Conservation (phyloP, 1,140 invertebrate genomes). For the Drosophila littoralis region DNA sequence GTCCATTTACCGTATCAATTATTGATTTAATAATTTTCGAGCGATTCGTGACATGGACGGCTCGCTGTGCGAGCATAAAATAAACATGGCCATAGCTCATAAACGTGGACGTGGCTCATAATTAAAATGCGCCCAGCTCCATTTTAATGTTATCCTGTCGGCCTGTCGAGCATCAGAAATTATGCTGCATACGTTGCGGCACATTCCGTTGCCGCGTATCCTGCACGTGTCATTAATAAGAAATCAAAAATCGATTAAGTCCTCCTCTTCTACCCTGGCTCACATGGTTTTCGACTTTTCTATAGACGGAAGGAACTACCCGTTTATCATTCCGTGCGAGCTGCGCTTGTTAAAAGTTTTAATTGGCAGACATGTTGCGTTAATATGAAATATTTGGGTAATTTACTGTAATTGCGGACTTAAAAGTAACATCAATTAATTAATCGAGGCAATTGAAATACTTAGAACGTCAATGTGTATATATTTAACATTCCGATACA, state of each 20-base stretch:
- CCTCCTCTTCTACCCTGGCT: not conserved
- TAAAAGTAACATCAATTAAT: conserved; percentile 47
- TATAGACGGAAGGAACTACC: not conserved
- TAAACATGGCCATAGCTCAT: conserved; percentile 20
- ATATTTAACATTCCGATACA: conserved; percentile 16
- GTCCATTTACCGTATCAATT: conserved; percentile 4
- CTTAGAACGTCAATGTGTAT: conserved; percentile 28
- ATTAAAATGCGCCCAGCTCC: conserved; percentile 41
- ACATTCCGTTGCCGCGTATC: conserved; percentile 37
- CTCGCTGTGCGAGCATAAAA: conserved; percentile 3
- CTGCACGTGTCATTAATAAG: conserved; percentile 61
- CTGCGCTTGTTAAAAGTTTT: conserved; percentile 58
- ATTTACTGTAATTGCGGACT: conserved; percentile 38
- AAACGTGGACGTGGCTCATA: conserved; percentile 38
- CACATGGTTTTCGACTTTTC: conserved; percentile 13
- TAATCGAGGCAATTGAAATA: conserved; percentile 46
- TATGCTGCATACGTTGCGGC: conserved; percentile 17
- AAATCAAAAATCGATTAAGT: conserved; percentile 80
- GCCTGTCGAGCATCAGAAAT: conserved; percentile 49
- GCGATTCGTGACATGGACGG: not conserved
- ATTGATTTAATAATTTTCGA: conserved; percentile 72
- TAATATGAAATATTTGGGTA: conserved; percentile 49
- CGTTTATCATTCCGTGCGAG: conserved; percentile 30
- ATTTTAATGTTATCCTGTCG: conserved; percentile 39
- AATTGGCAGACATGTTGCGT: conserved; percentile 58